Evolutionary conservation across 2,113 vertebrate genomes (phyloP), one percentile per base, ranked within the genome.

Genomic region (Gadus macrocephalus): DNA sequence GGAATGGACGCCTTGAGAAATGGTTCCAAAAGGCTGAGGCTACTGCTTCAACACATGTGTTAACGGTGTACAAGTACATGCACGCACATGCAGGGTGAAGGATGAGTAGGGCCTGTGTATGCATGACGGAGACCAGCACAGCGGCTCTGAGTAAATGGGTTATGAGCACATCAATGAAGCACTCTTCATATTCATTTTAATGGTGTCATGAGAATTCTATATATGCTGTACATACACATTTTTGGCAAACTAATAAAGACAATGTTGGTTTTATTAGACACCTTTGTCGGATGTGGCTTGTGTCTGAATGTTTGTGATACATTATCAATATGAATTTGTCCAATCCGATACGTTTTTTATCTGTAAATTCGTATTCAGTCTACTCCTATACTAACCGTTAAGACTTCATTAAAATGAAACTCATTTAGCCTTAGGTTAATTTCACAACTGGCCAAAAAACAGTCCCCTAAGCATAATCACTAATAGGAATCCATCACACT

Each of bases 201-300:
- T 85, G 84, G 88, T 89, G 89, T 90, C 86, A 88, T 78, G 72
- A 85, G 71, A 70, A 86, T 81, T 79, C 85, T 83, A 81, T 83
- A 89, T 82, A 85, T 14, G 78, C 85, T 90, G 89, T 91, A 89
- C 68, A 90, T 88, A 89, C 77, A 83, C 80, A 81, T 88, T 92
- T 90, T 91, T 91, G 89, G 90, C 91, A 90, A 92, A 92, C 86
- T 87, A 89, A 85, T 77, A 79, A 87, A 76, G 42, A 49, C 42
- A 12, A 82, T 81, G 86, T 84, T 71, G 64, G 73, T 86, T 92
- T 91, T 90, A 85, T 84, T 89, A 88, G 72, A 85, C 27, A 61
- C 16, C 62, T 83, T 70, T 75, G 70, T 67, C 81, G 65, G 31
- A 49, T 77, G 67, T 74, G 55, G 55, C 55, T 58, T n/a, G 55